phyloP scores from a whole-genome alignment of 2,797 vertebrate species.

The Eurystomus glaucurus region DNA sequence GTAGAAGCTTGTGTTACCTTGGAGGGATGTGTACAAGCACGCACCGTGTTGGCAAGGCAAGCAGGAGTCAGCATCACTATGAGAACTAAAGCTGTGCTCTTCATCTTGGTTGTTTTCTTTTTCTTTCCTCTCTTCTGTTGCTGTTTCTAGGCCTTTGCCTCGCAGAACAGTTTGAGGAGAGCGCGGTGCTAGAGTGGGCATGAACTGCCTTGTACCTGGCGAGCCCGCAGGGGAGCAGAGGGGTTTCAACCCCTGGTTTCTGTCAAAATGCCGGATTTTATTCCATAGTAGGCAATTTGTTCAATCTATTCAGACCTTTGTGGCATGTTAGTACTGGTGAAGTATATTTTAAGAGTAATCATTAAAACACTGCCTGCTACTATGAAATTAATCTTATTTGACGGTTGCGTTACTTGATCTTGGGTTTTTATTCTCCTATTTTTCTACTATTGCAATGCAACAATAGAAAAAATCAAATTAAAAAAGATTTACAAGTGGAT shows the following conservation, averaged over 20 bases:
- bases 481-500: neutral
- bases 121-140: neutral
- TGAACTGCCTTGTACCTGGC: neutral
- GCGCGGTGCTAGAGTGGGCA: neutral
- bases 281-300: neutral
- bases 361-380: neutral
- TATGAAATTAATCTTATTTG: neutral
- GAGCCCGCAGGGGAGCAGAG: neutral
- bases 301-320: neutral
- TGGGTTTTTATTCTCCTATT: neutral
- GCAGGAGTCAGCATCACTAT: neutral
- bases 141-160: neutral
- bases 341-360: neutral
- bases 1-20: neutral
- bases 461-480: neutral
- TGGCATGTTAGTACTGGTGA: neutral
- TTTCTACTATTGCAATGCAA: neutral
- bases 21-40: neutral
- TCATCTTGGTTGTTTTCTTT: neutral
- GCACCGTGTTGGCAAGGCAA: neutral
- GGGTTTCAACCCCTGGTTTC: neutral
- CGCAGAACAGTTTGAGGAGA: neutral
- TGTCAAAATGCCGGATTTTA: neutral
- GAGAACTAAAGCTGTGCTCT: neutral
- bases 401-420: neutral